These are phyloP conservation scores for Drosophila quadrilineata DNA, from an alignment of 1,140 invertebrate genomes.

Conservation along the genomic window DNA sequence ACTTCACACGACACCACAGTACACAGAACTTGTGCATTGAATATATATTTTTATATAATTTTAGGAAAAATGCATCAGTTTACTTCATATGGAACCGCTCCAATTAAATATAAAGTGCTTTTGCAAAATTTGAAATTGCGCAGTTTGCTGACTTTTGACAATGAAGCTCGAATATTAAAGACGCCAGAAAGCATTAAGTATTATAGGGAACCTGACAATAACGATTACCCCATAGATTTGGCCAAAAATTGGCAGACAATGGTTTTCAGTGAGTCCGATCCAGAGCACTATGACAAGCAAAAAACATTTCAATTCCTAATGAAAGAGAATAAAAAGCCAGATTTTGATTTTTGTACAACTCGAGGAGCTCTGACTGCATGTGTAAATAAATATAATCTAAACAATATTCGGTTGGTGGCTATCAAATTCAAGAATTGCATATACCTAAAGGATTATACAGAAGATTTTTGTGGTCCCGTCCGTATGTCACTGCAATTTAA, in stretches of 20 bases:
- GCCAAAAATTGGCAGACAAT: not conserved
- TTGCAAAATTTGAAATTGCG: no score
- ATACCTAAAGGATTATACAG: not conserved
- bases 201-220: slow-evolving; percentile 1
- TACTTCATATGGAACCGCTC: no score
- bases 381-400: not conserved
- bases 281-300: not conserved
- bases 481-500: not conserved
- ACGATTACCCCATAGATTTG: slow-evolving; percentile 20
- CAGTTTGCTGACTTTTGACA: no score
- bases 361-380: not conserved
- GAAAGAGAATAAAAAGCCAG: not conserved
- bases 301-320: slow-evolving; percentile 9
- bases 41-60: no score
- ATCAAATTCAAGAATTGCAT: slow-evolving; percentile 21
- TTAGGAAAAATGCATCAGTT: no score
- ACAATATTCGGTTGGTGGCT: not conserved
- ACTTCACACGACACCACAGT: no score
- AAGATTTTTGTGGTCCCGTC: no score
- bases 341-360: slow-evolving; percentile 16
- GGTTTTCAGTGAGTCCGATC: not conserved
- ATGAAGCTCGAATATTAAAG: no score
- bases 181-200: not conserved
- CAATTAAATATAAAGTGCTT: no score
- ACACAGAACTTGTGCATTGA: no score